Conservation (phyloP, 2,888 invertebrate species). For the Cacoxenus indagator region DNA sequence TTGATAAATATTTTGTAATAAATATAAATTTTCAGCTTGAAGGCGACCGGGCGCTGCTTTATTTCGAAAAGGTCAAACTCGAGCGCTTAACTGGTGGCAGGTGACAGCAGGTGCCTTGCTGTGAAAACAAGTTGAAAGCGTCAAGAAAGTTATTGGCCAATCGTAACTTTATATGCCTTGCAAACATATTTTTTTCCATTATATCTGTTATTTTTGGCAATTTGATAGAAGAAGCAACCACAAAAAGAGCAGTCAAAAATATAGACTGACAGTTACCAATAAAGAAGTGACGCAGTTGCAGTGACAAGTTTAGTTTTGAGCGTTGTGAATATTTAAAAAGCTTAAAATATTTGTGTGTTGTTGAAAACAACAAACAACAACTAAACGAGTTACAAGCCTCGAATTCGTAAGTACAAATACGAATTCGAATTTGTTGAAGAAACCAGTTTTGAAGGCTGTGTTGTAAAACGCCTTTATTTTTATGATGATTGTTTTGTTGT, state of each 20-base stretch:
- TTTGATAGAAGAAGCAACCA: background rate
- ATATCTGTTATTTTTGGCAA: background rate
- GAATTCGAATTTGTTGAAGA: too few species aligned
- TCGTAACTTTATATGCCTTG: too few species aligned
- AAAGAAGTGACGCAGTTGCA: conserved; percentile 2
- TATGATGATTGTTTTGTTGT: background rate
- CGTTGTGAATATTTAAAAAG: background rate
- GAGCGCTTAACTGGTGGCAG: background rate
- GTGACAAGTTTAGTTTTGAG: background rate
- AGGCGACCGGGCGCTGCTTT: too few species aligned
- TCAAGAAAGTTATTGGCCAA: background rate
- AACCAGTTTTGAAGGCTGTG: too few species aligned
- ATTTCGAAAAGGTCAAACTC: too few species aligned
- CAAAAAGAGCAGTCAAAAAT: background rate
- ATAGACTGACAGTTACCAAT: background rate
- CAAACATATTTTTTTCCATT: background rate
- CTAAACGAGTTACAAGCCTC: background rate
- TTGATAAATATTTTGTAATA: background rate
- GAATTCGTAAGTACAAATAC: too few species aligned
- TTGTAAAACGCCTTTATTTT: too few species aligned
- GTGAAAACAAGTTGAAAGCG: background rate
- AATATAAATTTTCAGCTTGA: background rate
- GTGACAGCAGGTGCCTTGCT: background rate
- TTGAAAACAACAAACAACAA: background rate
- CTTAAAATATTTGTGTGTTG: background rate